A percentile compares a stretch with the other conserved stretches of the same genome.
Conservation (phyloP, 2,888 invertebrate genomes). For the Drosophila acutilabella region DNA sequence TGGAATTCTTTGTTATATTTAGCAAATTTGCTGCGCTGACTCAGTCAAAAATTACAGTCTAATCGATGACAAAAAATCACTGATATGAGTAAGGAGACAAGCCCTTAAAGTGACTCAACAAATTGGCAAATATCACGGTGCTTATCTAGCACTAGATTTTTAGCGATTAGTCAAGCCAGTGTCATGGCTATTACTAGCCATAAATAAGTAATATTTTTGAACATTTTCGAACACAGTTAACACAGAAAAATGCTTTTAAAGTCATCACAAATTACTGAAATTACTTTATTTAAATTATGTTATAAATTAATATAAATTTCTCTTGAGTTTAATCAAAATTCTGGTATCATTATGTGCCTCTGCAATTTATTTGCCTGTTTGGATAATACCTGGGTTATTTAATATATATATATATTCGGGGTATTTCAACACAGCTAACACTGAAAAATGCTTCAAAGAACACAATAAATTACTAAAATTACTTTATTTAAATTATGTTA, state of each 20-base stretch:
- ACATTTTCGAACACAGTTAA: too few species aligned
- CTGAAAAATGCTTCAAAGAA: too few species aligned
- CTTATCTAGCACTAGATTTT: constrained; percentile 27
- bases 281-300: neutral
- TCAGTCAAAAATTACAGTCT: constrained; percentile 36
- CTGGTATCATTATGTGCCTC: constrained; percentile 1
- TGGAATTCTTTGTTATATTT: constrained; percentile 48
- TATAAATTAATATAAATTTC: neutral
- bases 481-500: neutral
- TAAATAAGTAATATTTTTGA: neutral
- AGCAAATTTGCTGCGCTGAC: constrained; percentile 39
- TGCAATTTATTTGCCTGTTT: neutral
- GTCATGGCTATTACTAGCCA: neutral
- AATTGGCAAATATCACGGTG: neutral
- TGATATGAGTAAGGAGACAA: constrained; percentile 45
- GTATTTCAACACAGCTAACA: too few species aligned
- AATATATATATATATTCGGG: too few species aligned
- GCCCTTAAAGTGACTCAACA: constrained; percentile 35
- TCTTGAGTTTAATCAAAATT: neutral
- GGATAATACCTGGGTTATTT: neutral
- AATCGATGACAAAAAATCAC: constrained; percentile 43
- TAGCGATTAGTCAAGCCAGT: constrained; percentile 10
- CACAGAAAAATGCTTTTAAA: too few species aligned
- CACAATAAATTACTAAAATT: neutral
- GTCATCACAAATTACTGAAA: too few species aligned